Base-by-base conservation (phyloP, 2,113 vertebrate species). In the Melanerpes formicivorus region DNA sequence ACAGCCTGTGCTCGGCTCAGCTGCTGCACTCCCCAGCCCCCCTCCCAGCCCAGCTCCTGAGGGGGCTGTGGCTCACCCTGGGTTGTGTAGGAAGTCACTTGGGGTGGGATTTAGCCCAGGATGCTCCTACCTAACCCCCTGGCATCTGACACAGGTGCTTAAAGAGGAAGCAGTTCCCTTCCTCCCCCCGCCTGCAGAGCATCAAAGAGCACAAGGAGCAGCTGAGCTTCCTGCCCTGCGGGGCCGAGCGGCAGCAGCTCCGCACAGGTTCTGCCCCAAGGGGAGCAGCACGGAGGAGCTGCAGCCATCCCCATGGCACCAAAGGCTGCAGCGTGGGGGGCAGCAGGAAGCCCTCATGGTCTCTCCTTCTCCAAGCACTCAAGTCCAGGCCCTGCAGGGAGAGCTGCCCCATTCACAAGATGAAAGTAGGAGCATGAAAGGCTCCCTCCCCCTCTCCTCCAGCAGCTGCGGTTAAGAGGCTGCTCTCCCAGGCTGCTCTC, bases 331-430 rank as follows among this genome's bases (percentile, higher is more conserved):
- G 66, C 71, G 50, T 1, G 0, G 12, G 29, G 12, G 37, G 14
- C 40, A 48, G 64, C 25, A 25, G 1, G 0, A 23, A 63, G 5
- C 34, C 37, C 48, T 18, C 3, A 0, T 1, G 0, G 2, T 8
- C 42, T 40, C 60, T 25, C 29, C 64, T 50, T 32, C 42, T 40
- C 75, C 11, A 15, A 76, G 46, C 64, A 22, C 60, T 56, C 8
- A 0, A 27, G 60, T 3, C 37, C 12, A 60, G 8, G 0, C 40
- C 46, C 34, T 50, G 22, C 14, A 0, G 13, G 26, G 4, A 44
- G 8, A 83, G 9, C 48, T 1, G 1, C 27, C n/a, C 37, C 65
- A 4, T 25, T 52, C 70, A 21, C 37, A 1, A 69, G 66, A 75
- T 48, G 54, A 87, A 90, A 87, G 74, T 3, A 6, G 77, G 44